A percentile compares a stretch with the other conserved stretches of the same genome.
Conservation (phyloP, 1,140 invertebrate genomes). For the Pogonomyrmex californicus region DNA sequence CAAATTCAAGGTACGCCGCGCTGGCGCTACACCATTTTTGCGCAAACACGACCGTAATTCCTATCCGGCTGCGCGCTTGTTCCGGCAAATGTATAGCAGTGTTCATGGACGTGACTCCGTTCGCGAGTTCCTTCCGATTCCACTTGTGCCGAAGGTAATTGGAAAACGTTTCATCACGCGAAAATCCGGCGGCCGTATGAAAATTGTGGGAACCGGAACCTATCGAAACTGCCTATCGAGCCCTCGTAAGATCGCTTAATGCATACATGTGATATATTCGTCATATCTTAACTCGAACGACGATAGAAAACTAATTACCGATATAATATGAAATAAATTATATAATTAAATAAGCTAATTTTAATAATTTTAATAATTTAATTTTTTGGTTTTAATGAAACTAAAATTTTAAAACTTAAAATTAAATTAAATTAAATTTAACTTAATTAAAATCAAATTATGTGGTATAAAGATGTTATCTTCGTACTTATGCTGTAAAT, state of each 20-base stretch:
- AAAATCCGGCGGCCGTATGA: background rate
- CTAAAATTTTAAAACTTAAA: too few species aligned
- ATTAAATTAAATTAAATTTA: too few species aligned
- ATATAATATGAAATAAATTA: background rate
- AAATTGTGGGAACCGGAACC: conserved; percentile 20
- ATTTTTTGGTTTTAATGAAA: too few species aligned
- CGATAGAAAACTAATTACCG: background rate
- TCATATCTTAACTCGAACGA: background rate
- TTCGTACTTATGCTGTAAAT: background rate
- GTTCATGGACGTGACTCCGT: conserved; percentile 41
- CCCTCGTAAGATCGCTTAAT: conserved; percentile 6
- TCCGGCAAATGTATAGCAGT: conserved; percentile 57
- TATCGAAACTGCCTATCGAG: conserved; percentile 18
- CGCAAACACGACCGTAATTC: conserved; percentile 69
- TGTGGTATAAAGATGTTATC: background rate
- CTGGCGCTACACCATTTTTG: conserved; percentile 70
- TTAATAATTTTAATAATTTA: background rate
- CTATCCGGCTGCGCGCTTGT: conserved; percentile 51
- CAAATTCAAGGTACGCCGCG: conserved; percentile 67
- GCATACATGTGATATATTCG: conserved; percentile 4
- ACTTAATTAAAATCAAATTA: background rate
- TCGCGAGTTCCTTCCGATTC: conserved; percentile 47
- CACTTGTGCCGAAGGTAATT: conserved; percentile 46
- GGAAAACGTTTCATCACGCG: conserved; percentile 60
- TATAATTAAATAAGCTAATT: background rate